These are phyloP conservation scores for Ips typographus DNA, from an alignment of 1,140 invertebrate species.

Conservation along the genomic window DNA sequence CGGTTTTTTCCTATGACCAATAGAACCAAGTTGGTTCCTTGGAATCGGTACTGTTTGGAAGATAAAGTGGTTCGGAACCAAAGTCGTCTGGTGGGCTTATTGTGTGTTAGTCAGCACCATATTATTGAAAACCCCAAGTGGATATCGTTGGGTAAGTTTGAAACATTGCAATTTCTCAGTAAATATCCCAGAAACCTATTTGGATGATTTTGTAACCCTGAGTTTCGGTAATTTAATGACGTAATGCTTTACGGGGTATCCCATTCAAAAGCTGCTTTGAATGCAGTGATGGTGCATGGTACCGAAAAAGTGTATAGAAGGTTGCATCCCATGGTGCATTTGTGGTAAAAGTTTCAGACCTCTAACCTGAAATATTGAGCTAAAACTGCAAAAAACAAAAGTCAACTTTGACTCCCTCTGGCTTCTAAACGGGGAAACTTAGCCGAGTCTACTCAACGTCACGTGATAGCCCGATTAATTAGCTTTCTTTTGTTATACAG, in stretches of 20 bases:
- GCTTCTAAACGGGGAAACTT: no score
- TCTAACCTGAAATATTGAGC: no score
- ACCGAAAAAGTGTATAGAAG: no score
- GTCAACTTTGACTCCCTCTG: no score
- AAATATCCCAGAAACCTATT: neutral
- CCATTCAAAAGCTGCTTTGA: no score
- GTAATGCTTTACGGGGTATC: neutral
- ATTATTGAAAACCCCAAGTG: neutral
- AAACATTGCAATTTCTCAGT: neutral
- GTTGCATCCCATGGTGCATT: no score
- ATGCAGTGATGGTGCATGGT: no score
- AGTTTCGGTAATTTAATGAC: neutral
- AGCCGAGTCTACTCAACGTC: no score
- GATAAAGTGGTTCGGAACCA: neutral
- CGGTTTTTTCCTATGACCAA: neutral
- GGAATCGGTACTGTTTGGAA: slow-evolving; percentile 10
- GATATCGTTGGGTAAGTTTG: slow-evolving; percentile 2
- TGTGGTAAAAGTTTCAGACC: no score
- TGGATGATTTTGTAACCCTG: neutral
- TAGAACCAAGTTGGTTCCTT: neutral
- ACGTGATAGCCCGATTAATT: neutral
- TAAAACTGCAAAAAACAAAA: no score
- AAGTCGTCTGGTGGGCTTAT: neutral
- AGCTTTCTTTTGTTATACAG: neutral
- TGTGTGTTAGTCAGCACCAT: neutral